Base-by-base conservation (phyloP, 2,888 invertebrate species). In the Taphrorychus bicolor region DNA sequence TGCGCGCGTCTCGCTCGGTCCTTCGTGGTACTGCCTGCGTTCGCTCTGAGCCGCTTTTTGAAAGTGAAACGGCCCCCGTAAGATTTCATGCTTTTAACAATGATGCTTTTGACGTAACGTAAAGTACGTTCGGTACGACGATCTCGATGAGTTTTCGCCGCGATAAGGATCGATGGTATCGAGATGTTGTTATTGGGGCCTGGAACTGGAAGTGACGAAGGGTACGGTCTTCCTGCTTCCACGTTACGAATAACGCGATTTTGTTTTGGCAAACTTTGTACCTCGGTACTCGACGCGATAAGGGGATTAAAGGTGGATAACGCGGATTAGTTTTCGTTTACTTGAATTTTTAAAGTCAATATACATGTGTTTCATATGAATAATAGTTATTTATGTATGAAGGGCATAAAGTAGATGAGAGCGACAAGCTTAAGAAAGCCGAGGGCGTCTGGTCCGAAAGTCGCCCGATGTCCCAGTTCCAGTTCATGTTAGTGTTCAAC, bases 31-130 rank as follows among this genome's bases (percentile, higher is more conserved):
- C 54, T 14, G 32, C 32, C 32, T 66, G 61, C 69, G 70, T 71
- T 66, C 66, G 69, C 70, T 68, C 76, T 81, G 76, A 74, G 79
- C 79, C 83, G 82, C 83, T 82, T 83, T 72, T 80, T 78, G 82
- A 82, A 82, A 82, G 82, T 82, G 82, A 82, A 82, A 81, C 80
- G 78, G 74, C 73, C 75, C 78, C 75, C 53, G n/a, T 76, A 72
- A 72, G 82, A 74, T 76, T 71, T 63, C 75, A 76, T 69, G 71
- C 77, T 75, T 80, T 79, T 85, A 79, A 77, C 76, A 77, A 70
- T 17, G 53, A 57, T 61, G 48, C 74, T 75, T 77, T 80, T 79
- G 78, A 81, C 79, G 80, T 80, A 79, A 81, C 73, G 70, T 71
- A n/a, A n/a, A n/a, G n/a, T n/a, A n/a, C n/a, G n/a, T n/a, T n/a